Evolutionary conservation across 2,888 invertebrate species (phyloP).

Genomic region (Omphaloscelis lunosa): DNA sequence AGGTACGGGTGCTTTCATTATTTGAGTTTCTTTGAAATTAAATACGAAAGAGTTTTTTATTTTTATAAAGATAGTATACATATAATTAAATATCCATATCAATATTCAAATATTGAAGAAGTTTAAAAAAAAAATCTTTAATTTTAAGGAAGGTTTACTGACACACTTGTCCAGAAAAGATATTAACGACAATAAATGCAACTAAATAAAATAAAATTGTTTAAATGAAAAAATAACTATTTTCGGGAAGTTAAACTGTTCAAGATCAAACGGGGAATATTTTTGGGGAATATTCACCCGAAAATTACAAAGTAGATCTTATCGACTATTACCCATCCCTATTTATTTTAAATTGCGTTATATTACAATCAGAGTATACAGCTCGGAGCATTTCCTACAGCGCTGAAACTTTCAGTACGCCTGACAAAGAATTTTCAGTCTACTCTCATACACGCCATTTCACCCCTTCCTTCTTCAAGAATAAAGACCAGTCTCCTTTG

Average conservation of each 20-base stretch:
- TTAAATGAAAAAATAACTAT: too few species aligned
- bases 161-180: too few species aligned
- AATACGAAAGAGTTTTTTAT: background rate
- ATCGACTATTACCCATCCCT: conserved; percentile 74
- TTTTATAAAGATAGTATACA: background rate
- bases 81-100: background rate
- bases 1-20: background rate
- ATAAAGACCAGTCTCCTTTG: conserved; percentile 72
- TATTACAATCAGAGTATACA: conserved; percentile 89
- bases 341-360: conserved; percentile 88
- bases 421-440: conserved; percentile 83
- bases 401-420: conserved; percentile 83
- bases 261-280: background rate
- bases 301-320: conserved; percentile 6
- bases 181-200: background rate
- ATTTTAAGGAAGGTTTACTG: background rate
- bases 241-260: background rate
- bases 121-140: too few species aligned
- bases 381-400: conserved; percentile 84
- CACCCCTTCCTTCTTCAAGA: conserved; percentile 59
- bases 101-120: background rate
- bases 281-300: background rate
- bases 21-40: background rate
- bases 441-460: conserved; percentile 62
- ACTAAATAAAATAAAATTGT: background rate